Percentiles rank a stretch among this genome's conserved stretches.
Evolutionary conservation across 1,140 invertebrate species (phyloP).

Genomic region (Lepeophtheirus salmonis): DNA sequence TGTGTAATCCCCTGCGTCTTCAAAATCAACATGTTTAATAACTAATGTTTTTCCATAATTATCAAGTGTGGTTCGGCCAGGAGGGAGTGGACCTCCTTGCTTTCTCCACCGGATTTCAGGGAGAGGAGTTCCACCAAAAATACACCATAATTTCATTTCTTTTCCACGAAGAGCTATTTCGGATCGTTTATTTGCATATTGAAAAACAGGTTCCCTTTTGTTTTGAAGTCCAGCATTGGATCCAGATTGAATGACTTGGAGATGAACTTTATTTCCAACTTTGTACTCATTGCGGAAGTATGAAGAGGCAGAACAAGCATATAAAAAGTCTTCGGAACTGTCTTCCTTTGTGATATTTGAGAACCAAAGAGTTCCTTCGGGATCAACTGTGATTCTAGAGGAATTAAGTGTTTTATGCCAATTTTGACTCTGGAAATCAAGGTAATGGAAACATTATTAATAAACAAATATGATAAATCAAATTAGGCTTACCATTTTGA

Average conservation of each 20-base stretch:
- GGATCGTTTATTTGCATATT: conserved; percentile 66
- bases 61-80: conserved; percentile 48
- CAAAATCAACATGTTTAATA: conserved; percentile 60
- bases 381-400: conserved; percentile 76
- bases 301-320: conserved; percentile 72
- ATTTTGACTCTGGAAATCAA: conserved; percentile 32
- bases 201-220: conserved; percentile 48
- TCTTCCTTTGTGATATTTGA: conserved; percentile 75
- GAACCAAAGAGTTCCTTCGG: conserved; percentile 81
- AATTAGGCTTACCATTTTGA: not conserved
- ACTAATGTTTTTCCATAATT: conserved; percentile 82
- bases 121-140: conserved; percentile 59
- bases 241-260: conserved; percentile 56
- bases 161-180: conserved; percentile 62
- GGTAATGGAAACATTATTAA: conserved; percentile 3
- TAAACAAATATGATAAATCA: not conserved
- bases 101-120: conserved; percentile 50
- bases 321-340: conserved; percentile 55
- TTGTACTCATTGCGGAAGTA: conserved; percentile 69
- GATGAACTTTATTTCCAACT: conserved; percentile 52
- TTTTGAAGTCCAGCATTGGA: conserved; percentile 47
- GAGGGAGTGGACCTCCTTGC: conserved; percentile 39
- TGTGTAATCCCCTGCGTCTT: conserved; percentile 67
- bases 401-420: conserved; percentile 72
- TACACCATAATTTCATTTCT: conserved; percentile 61